Evolutionary conservation across 2,113 vertebrate species (phyloP).

Genomic region (Elgaria multicarinata): DNA sequence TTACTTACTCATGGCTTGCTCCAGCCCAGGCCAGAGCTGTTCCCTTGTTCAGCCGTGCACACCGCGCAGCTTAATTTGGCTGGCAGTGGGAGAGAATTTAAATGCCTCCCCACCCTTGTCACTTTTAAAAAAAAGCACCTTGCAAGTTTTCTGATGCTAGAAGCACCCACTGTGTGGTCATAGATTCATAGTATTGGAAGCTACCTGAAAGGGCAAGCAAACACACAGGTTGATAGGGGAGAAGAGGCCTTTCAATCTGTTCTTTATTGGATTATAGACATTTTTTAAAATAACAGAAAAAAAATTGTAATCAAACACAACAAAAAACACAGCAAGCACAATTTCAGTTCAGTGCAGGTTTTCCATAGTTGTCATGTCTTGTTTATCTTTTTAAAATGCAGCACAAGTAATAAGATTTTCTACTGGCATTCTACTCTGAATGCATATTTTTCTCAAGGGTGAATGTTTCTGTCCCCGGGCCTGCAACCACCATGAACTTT

Average conservation of each 20-base stretch:
- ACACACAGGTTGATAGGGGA: background rate
- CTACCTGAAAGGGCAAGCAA: no score
- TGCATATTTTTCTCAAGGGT: background rate
- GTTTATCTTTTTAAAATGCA: background rate
- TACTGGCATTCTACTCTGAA: background rate
- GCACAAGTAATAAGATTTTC: constrained; percentile 3
- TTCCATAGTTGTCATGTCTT: background rate
- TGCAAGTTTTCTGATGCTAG: background rate
- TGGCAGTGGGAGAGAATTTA: no score
- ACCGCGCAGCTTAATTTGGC: no score
- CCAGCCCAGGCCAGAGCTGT: no score
- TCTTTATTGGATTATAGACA: background rate
- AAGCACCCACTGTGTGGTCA: background rate
- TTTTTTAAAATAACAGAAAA: background rate
- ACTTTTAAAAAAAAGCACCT: no score
- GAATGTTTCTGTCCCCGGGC: background rate
- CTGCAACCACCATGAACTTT: constrained; percentile 9
- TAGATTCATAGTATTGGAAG: background rate
- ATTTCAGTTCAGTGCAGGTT: background rate
- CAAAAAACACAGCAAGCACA: background rate
- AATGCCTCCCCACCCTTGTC: background rate
- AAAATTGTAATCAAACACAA: background rate
- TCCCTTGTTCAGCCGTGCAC: no score
- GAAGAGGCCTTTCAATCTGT: background rate
- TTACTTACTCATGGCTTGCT: no score